phyloP scores from a whole-genome alignment of 2,888 invertebrate genomes.

The Pedicia rivosa region DNA sequence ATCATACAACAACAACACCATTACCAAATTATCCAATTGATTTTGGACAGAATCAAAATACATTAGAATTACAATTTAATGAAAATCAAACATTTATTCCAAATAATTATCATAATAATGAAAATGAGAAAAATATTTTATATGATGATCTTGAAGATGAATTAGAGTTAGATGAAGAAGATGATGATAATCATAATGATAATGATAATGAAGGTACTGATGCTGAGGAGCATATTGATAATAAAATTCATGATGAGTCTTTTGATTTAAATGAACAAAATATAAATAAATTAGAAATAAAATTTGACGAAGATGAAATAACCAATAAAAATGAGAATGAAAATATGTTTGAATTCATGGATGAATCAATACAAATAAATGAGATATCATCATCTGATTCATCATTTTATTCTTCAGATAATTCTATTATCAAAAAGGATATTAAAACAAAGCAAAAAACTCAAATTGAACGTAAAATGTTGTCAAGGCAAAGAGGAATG shows the following conservation, averaged over 20 bases:
- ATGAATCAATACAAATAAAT: constrained; percentile 43
- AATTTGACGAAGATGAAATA: background rate
- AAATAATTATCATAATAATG: background rate
- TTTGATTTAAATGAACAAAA: no score
- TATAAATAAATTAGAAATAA: no score
- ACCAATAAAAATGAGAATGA: background rate
- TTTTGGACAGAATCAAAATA: no score
- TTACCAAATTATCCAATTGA: no score
- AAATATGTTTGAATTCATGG: constrained; percentile 15
- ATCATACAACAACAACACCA: no score
- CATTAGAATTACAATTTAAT: background rate
- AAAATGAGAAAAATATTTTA: background rate
- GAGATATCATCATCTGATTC: constrained; percentile 44
- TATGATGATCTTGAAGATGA: background rate
- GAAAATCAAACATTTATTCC: background rate
- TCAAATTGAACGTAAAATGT: no score
- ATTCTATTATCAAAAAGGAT: no score
- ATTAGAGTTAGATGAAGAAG: background rate
- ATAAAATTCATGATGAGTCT: no score
- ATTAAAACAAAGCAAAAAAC: no score
- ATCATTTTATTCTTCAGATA: no score
- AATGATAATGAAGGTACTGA: background rate
- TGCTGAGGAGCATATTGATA: background rate
- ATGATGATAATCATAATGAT: background rate
- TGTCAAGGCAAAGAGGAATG: background rate